phyloP scores from a whole-genome alignment of 2,797 vertebrate genomes.

The Aeoliscus strigatus region DNA sequence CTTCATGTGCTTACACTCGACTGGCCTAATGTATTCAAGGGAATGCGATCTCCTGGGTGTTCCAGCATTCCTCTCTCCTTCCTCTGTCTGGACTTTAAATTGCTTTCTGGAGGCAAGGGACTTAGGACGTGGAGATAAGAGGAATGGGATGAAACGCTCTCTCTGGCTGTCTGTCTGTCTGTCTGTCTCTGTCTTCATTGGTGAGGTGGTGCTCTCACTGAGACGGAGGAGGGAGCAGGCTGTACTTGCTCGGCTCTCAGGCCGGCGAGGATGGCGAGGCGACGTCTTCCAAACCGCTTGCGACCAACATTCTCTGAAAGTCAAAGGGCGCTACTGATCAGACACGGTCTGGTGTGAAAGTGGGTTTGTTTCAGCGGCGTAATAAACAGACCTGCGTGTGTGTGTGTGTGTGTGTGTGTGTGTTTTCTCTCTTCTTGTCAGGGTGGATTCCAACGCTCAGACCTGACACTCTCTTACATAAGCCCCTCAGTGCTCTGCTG shows the following conservation, averaged over 20 bases:
- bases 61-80: slow-evolving; percentile 15
- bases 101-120: slow-evolving; percentile 64
- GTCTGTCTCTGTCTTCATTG: slow-evolving; percentile 36
- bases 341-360: slow-evolving; percentile 2
- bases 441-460: slow-evolving; percentile 31
- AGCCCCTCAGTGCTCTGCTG: slow-evolving; percentile 35
- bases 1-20: background rate
- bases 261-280: slow-evolving; percentile 18
- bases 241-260: slow-evolving; percentile 22
- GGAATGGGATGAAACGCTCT: slow-evolving; percentile 48
- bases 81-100: slow-evolving; percentile 59
- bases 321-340: background rate
- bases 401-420: no score
- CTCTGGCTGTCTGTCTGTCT: slow-evolving; percentile 33
- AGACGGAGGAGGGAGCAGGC: slow-evolving; percentile 24
- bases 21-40: slow-evolving; percentile 17
- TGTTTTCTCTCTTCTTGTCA: slow-evolving; percentile 10
- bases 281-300: slow-evolving; percentile 14
- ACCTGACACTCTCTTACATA: slow-evolving; percentile 54
- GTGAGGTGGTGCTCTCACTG: slow-evolving; percentile 16
- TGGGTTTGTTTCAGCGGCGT: slow-evolving; percentile 1
- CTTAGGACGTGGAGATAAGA: slow-evolving; percentile 63
- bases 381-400: slow-evolving; percentile 8
- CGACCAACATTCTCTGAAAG: background rate
- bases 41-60: slow-evolving; percentile 21